phyloP scores from a whole-genome alignment of 2,797 vertebrate species.

The Pseudomugil tenellus region DNA sequence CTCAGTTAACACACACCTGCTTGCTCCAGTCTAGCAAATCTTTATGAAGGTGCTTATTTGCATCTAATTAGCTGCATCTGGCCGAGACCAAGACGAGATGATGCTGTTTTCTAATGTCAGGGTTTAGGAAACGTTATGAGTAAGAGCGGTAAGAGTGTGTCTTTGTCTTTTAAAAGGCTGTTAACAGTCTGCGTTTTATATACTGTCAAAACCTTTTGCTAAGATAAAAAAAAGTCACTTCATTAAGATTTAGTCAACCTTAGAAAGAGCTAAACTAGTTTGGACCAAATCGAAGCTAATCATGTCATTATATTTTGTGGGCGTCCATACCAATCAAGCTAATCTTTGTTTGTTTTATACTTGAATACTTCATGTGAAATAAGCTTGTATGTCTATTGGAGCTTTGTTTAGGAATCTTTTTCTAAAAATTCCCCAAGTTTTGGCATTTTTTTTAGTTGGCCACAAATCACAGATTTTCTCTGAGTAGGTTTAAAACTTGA shows the following conservation, averaged over 20 bases:
- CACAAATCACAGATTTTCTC: background rate
- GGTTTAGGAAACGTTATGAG: too few species aligned
- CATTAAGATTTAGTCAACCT: background rate
- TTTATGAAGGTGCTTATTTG: background rate
- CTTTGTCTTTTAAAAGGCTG: too few species aligned
- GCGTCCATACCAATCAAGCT: background rate
- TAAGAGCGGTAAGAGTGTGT: too few species aligned
- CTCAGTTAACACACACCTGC: background rate
- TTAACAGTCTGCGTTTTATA: too few species aligned
- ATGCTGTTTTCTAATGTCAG: too few species aligned
- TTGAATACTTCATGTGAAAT: background rate
- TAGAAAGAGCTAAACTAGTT: background rate
- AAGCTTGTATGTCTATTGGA: background rate
- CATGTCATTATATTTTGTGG: background rate
- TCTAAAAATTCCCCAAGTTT: background rate
- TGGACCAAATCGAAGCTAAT: background rate
- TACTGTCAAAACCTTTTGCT: too few species aligned
- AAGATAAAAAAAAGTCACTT: too few species aligned
- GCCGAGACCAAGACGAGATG: background rate
- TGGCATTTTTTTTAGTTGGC: background rate
- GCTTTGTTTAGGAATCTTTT: background rate
- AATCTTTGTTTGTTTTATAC: background rate
- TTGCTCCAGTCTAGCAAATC: background rate
- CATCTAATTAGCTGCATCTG: background rate
- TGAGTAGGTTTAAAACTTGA: background rate